Conservation (phyloP, 2,113 vertebrate genomes). For the Rallus limicola region DNA sequence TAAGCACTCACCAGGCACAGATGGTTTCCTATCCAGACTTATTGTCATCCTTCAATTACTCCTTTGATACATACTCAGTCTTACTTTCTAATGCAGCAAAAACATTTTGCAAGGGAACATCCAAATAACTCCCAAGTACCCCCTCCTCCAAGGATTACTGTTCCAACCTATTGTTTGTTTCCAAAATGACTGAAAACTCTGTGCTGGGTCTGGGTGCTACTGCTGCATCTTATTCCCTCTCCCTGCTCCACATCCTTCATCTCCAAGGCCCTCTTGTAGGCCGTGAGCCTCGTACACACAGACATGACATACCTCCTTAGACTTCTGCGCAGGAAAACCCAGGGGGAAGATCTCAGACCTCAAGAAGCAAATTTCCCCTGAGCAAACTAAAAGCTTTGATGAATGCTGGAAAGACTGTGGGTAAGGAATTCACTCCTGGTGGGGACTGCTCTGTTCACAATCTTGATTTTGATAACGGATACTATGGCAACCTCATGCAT, state of each 20-base stretch:
- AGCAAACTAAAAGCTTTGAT: background rate
- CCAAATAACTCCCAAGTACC: background rate
- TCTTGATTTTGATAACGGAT: background rate
- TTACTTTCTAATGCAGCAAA: background rate
- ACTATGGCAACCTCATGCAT: background rate
- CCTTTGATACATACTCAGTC: background rate
- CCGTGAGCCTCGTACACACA: background rate
- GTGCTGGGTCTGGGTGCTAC: background rate
- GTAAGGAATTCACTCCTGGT: background rate
- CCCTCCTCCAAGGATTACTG: background rate
- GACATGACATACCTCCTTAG: background rate
- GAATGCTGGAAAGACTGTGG: background rate
- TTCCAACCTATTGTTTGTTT: background rate
- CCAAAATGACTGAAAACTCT: background rate
- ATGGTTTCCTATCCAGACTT: background rate
- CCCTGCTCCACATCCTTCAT: background rate
- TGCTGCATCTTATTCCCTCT: background rate
- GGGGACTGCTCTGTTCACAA: background rate
- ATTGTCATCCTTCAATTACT: background rate
- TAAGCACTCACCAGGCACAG: background rate
- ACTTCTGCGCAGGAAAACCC: background rate
- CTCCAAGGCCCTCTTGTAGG: background rate
- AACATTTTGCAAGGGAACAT: background rate
- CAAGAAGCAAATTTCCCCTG: background rate
- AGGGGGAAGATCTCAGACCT: background rate